These are phyloP conservation scores for Pseudopleuronectes americanus DNA, from an alignment of 2,797 vertebrate species.

Conservation along the genomic window DNA sequence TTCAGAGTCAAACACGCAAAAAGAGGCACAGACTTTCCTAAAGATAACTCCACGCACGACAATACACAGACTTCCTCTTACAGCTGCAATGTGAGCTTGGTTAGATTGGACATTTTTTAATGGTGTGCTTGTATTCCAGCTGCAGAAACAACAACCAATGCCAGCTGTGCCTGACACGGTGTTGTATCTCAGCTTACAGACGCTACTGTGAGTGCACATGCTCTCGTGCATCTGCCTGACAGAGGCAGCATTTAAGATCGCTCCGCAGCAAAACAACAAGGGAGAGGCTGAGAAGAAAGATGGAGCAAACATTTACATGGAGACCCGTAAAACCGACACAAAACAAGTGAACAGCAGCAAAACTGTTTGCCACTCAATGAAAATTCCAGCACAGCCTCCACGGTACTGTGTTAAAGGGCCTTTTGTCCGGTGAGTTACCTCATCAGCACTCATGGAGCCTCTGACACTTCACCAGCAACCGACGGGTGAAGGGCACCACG, in stretches of 20 bases:
- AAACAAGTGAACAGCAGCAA: slow-evolving; percentile 48
- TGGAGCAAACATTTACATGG: slow-evolving; percentile 10
- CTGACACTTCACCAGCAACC: slow-evolving; percentile 34
- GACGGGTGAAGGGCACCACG: slow-evolving; percentile 29
- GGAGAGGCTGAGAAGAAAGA: slow-evolving; percentile 6
- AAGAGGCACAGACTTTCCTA: not conserved
- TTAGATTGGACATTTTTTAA: slow-evolving; percentile 26
- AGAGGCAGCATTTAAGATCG: slow-evolving; percentile 15
- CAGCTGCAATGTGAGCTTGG: slow-evolving; percentile 1
- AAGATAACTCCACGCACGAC: not conserved
- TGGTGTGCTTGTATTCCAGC: slow-evolving; percentile 18
- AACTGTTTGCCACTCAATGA: slow-evolving; percentile 40
- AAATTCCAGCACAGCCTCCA: slow-evolving; percentile 73
- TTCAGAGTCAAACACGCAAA: slow-evolving; percentile 6
- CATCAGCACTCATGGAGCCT: slow-evolving; percentile 69
- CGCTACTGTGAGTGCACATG: slow-evolving; percentile 18
- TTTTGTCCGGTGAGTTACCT: slow-evolving; percentile 72
- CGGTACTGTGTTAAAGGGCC: slow-evolving; percentile 54
- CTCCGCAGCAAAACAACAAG: slow-evolving; percentile 30
- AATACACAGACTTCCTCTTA: slow-evolving; percentile 19
- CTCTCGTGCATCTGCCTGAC: not conserved
- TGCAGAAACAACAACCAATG: not conserved
- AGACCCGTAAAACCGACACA: slow-evolving; percentile 33
- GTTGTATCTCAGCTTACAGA: slow-evolving; percentile 28
- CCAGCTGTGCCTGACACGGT: slow-evolving; percentile 40